Evolutionary conservation across 2,113 vertebrate species (phyloP).

Genomic region (Takifugu bimaculatus): DNA sequence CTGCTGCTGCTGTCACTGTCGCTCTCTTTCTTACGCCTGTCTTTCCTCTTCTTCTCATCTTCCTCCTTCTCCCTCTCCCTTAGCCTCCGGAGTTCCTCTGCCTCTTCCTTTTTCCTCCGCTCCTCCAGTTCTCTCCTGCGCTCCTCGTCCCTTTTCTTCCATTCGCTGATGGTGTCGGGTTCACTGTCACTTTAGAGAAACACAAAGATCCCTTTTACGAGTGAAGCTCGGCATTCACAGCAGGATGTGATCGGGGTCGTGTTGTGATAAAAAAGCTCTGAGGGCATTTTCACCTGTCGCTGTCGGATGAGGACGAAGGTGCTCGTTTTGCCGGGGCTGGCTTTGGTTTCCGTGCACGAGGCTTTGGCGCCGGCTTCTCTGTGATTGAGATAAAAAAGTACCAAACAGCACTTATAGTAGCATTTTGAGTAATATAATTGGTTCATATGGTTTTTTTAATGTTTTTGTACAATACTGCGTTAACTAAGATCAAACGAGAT

Average conservation of each 20-base stretch:
- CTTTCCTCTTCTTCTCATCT: conserved; percentile 86
- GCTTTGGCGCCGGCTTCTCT: conserved; percentile 86
- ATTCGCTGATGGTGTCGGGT: conserved; percentile 90
- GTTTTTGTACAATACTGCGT: not conserved
- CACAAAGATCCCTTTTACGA: not conserved
- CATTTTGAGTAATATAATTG: too few species aligned
- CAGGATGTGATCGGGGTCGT: not conserved
- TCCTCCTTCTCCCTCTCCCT: conserved; percentile 89
- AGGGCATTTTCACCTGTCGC: conserved; percentile 80
- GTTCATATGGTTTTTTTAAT: too few species aligned
- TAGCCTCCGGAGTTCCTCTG: conserved; percentile 87
- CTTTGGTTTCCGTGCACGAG: conserved; percentile 85
- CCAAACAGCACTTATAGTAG: not conserved
- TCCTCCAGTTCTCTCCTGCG: conserved; percentile 89
- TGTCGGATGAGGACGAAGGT: conserved; percentile 81
- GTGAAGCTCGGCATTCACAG: not conserved
- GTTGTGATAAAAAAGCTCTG: not conserved
- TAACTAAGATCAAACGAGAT: not conserved
- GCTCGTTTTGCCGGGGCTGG: conserved; percentile 75
- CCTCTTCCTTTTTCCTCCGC: conserved; percentile 87
- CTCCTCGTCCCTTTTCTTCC: conserved; percentile 92
- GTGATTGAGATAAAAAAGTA: conserved; percentile 14
- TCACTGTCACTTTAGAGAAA: conserved; percentile 79
- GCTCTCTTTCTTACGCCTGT: conserved; percentile 66
- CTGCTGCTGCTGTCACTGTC: conserved; percentile 76